Evolutionary conservation across 1,140 invertebrate species (phyloP).

Genomic region (Apis mellifera): Amel_HAv3.1 CM009941.2:747501-748000

Average conservation of each 20-base stretch:
- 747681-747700: background rate
- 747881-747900: background rate
- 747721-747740: background rate
- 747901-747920: background rate
- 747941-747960: background rate
- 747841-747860: too few species aligned
- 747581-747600: background rate
- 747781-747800: too few species aligned
- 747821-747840: background rate
- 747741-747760: background rate
- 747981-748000: background rate
- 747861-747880: too few species aligned
- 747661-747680: background rate
- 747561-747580: background rate
- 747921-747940: background rate
- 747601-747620: background rate
- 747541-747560: too few species aligned
- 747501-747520: too few species aligned
- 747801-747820: background rate
- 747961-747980: background rate
- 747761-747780: background rate
- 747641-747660: slow-evolving; percentile 11
- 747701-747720: slow-evolving; percentile 13
- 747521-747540: too few species aligned
- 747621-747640: too few species aligned